These are phyloP conservation scores for Metridium senile DNA, from an alignment of 92 coral and sea anemone species.

Conservation along the genomic window DNA sequence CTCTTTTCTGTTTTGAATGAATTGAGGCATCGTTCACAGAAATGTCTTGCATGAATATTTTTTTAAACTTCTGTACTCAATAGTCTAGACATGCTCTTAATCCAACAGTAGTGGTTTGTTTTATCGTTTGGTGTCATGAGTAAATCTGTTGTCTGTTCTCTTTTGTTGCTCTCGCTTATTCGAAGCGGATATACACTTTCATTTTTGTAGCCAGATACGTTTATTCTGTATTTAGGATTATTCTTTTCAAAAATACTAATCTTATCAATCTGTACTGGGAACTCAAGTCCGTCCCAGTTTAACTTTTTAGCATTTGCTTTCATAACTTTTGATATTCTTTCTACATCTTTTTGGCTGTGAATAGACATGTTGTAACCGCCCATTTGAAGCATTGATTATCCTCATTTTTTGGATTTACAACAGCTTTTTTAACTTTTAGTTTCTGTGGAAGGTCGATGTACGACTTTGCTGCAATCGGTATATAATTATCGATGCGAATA, in stretches of 20 bases:
- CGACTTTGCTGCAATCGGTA: conserved; percentile 19
- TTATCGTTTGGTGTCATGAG: neutral
- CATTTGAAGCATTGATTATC: conserved; percentile 53
- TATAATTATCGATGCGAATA: neutral
- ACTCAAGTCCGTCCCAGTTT: conserved; percentile 33
- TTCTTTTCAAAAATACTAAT: conserved; percentile 26
- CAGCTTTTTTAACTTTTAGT: conserved; percentile 24
- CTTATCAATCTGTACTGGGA: conserved; percentile 22
- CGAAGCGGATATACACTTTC: neutral
- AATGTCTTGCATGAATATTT: neutral
- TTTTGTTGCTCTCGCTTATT: neutral
- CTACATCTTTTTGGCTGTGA: conserved; percentile 21
- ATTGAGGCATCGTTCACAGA: neutral
- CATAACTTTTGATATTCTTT: conserved; percentile 31
- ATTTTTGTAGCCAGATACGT: conserved; percentile 18
- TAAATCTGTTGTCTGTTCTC: neutral
- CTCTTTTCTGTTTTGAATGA: neutral
- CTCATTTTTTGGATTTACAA: conserved; percentile 44
- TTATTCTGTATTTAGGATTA: conserved; percentile 14
- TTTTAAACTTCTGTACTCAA: neutral
- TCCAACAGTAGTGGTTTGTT: conserved; percentile 11
- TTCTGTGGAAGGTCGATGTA: conserved; percentile 20
- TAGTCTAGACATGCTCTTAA: neutral
- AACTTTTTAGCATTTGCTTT: conserved; percentile 15
- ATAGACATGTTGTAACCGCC: conserved; percentile 32